Evolutionary conservation across 2,113 vertebrate genomes (phyloP).

Genomic region (Neomonachus schauinslandi): DNA sequence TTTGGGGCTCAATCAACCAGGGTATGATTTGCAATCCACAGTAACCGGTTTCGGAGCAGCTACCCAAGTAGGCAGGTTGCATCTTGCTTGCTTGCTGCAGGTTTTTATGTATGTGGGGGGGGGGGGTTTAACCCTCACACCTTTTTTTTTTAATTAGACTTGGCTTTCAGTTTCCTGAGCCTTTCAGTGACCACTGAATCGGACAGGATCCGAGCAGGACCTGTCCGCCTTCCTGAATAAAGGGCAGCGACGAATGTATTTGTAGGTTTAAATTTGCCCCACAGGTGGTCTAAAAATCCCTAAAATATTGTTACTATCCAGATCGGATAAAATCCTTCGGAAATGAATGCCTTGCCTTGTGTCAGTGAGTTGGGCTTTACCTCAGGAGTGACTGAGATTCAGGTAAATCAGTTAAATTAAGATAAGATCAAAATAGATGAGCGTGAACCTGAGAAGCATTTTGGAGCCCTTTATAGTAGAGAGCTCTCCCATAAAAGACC

Average conservation of each 20-base stretch:
- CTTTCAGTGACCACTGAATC: background rate
- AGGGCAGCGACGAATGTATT: background rate
- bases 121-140: conserved; percentile 16
- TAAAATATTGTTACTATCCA: background rate
- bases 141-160: background rate
- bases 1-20: conserved; percentile 57
- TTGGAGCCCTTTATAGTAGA: rapidly evolving
- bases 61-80: background rate
- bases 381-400: background rate
- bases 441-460: background rate
- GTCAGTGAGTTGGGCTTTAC: background rate
- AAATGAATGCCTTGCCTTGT: background rate
- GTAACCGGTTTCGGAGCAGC: conserved; percentile 63
- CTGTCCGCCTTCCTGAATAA: background rate
- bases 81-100: background rate
- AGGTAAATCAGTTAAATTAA: background rate
- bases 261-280: background rate
- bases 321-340: background rate
- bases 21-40: conserved; percentile 40
- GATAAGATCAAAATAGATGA: background rate
- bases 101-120: too few species aligned
- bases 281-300: background rate
- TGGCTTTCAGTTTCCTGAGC: conserved; percentile 19
- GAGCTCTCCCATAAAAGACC: background rate
- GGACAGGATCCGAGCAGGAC: background rate